phyloP scores from a whole-genome alignment of 1,140 invertebrate genomes.

The Macrostomum lignano region DNA sequence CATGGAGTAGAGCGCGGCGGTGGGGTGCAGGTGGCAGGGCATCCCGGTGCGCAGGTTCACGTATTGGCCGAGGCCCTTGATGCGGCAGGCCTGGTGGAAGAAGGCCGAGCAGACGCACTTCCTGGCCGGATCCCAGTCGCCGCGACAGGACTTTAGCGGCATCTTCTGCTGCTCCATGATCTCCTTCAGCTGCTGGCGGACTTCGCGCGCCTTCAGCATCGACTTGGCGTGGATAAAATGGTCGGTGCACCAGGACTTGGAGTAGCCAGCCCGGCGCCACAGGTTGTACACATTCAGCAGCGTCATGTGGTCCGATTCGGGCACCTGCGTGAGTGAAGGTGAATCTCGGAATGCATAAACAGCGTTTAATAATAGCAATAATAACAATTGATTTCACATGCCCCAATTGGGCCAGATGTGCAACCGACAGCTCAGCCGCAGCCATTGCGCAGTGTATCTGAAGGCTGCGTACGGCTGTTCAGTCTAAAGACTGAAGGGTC shows the following conservation, averaged over 20 bases:
- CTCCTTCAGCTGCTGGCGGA: slow-evolving; percentile 78
- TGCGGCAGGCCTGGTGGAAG: slow-evolving; percentile 54
- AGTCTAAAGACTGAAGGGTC: too few species aligned
- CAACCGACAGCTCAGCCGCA: too few species aligned
- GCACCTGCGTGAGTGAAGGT: too few species aligned
- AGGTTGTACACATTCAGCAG: slow-evolving; percentile 87
- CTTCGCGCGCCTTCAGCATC: slow-evolving; percentile 86
- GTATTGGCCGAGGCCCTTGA: slow-evolving; percentile 77
- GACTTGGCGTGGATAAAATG: slow-evolving; percentile 95
- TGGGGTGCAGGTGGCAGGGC: slow-evolving; percentile 94
- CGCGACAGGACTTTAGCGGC: slow-evolving; percentile 60
- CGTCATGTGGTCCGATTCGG: slow-evolving; percentile 91
- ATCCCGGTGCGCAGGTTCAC: slow-evolving; percentile 90
- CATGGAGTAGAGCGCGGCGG: slow-evolving; percentile 83
- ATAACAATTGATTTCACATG: too few species aligned
- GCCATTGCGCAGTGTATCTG: too few species aligned
- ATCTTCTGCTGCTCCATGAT: slow-evolving; percentile 85
- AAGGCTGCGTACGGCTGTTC: too few species aligned
- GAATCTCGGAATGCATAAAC: too few species aligned
- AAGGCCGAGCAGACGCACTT: slow-evolving; percentile 97
- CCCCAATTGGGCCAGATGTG: too few species aligned
- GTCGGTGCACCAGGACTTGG: slow-evolving; percentile 71
- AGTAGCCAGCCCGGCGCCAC: slow-evolving; percentile 80
- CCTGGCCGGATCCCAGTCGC: slow-evolving; percentile 80
- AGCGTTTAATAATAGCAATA: too few species aligned